Evolutionary conservation across 2,113 vertebrate species (phyloP).

Genomic region (Reinhardtius hippoglossoides): DNA sequence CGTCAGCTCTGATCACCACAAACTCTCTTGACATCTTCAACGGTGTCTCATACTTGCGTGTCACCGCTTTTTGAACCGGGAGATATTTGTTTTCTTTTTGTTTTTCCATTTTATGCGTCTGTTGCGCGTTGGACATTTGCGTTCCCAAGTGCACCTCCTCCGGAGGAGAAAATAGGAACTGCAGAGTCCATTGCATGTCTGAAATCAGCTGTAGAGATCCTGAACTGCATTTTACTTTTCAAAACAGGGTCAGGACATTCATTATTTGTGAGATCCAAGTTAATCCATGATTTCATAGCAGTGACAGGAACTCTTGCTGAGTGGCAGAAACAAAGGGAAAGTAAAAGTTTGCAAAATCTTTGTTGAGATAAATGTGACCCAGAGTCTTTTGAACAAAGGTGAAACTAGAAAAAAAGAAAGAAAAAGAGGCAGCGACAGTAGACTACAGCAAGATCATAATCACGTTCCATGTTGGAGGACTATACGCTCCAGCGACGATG

Average conservation of each 20-base stretch:
- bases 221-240: constrained; percentile 5
- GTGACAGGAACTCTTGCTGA: constrained; percentile 37
- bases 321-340: constrained; percentile 28
- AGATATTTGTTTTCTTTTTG: too few relatives aligned
- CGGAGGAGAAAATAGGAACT: too few relatives aligned
- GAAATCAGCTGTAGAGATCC: not conserved
- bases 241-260: constrained; percentile 5
- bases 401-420: constrained; percentile 5
- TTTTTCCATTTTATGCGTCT: too few relatives aligned
- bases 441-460: constrained; percentile 58
- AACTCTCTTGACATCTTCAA: too few relatives aligned
- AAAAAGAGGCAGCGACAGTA: constrained; percentile 21
- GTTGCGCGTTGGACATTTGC: too few relatives aligned
- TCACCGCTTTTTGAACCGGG: too few relatives aligned
- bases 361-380: constrained; percentile 43
- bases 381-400: constrained; percentile 45
- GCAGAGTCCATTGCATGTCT: not conserved
- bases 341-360: constrained; percentile 20
- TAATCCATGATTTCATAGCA: not conserved
- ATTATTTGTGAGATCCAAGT: constrained; percentile 26
- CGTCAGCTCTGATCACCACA: too few relatives aligned
- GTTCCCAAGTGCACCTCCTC: too few relatives aligned
- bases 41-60: too few relatives aligned
- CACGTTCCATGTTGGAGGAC: constrained; percentile 33
- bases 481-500: constrained; percentile 38